These are phyloP conservation scores for Dasyurus viverrinus DNA, from an alignment of 2,113 vertebrate genomes.

Conservation along the genomic window DNA sequence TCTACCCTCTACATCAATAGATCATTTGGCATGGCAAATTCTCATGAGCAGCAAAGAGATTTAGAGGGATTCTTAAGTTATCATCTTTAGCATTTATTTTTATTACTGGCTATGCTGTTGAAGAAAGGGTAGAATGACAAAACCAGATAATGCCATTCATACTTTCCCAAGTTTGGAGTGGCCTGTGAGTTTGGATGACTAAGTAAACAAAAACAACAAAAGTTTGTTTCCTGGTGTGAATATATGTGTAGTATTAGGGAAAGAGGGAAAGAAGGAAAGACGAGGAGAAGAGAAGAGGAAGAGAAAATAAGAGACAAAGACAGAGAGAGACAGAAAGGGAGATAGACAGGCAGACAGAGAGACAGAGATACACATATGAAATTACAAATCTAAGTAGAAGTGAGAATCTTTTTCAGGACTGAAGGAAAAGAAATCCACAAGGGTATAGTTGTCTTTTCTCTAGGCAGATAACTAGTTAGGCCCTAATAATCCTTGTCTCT, in stretches of 20 bases:
- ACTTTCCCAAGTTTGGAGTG: slow-evolving; percentile 17
- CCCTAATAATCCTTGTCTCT: not conserved
- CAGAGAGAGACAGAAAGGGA: too few relatives aligned
- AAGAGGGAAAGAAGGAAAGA: not conserved
- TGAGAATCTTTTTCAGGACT: not conserved
- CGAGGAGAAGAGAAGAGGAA: too few relatives aligned
- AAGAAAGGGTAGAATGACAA: slow-evolving; percentile 51
- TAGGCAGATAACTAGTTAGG: not conserved
- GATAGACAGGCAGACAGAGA: too few relatives aligned
- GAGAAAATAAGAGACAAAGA: too few relatives aligned
- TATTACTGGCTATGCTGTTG: slow-evolving; percentile 54
- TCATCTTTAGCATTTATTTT: slow-evolving; percentile 65
- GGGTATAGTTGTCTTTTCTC: not conserved
- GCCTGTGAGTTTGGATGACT: not conserved
- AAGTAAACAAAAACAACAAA: not conserved
- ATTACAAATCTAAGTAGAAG: not conserved
- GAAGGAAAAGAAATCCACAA: not conserved
- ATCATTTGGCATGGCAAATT: slow-evolving; percentile 35
- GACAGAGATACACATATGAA: not conserved
- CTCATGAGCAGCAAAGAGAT: slow-evolving; percentile 1
- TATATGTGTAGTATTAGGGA: not conserved
- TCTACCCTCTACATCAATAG: slow-evolving; percentile 50
- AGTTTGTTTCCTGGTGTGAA: not conserved
- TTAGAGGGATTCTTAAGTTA: slow-evolving; percentile 46
- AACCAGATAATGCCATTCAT: slow-evolving; percentile 42